Percentiles rank a stretch among this genome's conserved stretches.
These are phyloP conservation scores for Didymodactylos carnosus DNA, from an alignment of 2,888 invertebrate species.

Conservation along the genomic window DNA sequence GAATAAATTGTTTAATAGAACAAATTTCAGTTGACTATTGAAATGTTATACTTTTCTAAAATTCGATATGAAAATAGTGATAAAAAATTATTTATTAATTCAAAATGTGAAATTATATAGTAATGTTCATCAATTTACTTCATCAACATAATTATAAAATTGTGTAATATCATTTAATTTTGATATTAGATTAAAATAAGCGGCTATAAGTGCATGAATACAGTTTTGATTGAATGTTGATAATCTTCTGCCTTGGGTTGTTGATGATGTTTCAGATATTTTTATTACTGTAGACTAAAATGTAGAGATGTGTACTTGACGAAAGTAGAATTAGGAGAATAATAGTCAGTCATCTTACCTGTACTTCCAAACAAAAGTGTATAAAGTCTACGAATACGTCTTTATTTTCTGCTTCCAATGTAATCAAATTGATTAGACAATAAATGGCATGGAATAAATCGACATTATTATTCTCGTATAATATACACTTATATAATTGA, in stretches of 20 bases:
- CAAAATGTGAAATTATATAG: background rate
- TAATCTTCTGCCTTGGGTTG: conserved; percentile 33
- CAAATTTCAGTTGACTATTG: too few species aligned
- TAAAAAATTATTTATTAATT: background rate
- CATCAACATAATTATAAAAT: conserved; percentile 35
- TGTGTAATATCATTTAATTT: conserved; percentile 36
- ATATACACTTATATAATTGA: conserved; percentile 57
- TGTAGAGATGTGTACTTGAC: too few species aligned
- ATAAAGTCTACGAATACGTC: conserved; percentile 72
- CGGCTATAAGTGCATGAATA: conserved; percentile 55
- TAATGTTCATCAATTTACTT: conserved; percentile 21
- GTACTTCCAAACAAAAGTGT: conserved; percentile 53
- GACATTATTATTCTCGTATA: conserved; percentile 54
- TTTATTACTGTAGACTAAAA: background rate
- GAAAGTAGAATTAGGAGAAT: too few species aligned
- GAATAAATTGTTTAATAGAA: too few species aligned
- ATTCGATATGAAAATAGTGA: background rate
- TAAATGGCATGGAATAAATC: conserved; percentile 74
- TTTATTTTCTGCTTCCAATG: conserved; percentile 30
- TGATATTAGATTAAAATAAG: conserved; percentile 36
- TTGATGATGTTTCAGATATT: background rate
- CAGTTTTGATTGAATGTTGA: conserved; percentile 56
- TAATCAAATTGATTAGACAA: background rate
- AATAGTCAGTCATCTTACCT: conserved; percentile 28
- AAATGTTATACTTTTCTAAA: too few species aligned